Conservation (phyloP, 2,888 invertebrate genomes). For the Argynnis bischoffii region DNA sequence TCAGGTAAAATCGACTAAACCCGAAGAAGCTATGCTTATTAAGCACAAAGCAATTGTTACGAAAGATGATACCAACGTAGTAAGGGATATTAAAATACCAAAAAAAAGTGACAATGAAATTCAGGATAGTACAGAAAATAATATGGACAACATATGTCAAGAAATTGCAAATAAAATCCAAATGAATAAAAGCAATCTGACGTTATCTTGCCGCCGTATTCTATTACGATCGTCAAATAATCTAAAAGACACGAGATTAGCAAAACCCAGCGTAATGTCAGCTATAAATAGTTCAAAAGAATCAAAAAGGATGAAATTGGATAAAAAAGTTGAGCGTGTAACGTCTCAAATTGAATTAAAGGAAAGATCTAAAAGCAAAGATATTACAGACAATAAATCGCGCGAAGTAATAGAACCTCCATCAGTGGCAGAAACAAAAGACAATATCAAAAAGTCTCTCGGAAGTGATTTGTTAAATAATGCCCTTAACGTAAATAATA, state of each 20-base stretch:
- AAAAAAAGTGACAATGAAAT: background rate
- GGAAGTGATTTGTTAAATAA: no score
- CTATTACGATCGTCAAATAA: slow-evolving; percentile 57
- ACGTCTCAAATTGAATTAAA: slow-evolving; percentile 4
- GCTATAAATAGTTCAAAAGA: background rate
- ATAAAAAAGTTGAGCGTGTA: background rate
- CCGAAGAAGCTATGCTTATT: slow-evolving; percentile 18
- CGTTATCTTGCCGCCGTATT: slow-evolving; percentile 47
- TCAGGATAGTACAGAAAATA: background rate
- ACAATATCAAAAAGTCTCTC: background rate
- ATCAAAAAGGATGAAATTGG: background rate
- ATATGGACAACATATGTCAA: background rate
- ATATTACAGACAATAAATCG: background rate
- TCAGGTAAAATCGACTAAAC: background rate
- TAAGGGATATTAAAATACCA: background rate
- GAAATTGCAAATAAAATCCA: background rate
- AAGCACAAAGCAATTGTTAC: slow-evolving; percentile 6
- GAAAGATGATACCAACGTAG: background rate
- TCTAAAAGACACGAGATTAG: slow-evolving; percentile 35
- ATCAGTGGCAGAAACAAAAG: background rate
- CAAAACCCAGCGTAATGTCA: slow-evolving; percentile 6
- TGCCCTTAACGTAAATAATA: no score
- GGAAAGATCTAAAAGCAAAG: slow-evolving; percentile 6
- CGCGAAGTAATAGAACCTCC: background rate
- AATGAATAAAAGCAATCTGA: background rate